Conservation (phyloP, 37 sponge, comb jelly and placozoan genomes). For the Bolinopsis microptera region DNA sequence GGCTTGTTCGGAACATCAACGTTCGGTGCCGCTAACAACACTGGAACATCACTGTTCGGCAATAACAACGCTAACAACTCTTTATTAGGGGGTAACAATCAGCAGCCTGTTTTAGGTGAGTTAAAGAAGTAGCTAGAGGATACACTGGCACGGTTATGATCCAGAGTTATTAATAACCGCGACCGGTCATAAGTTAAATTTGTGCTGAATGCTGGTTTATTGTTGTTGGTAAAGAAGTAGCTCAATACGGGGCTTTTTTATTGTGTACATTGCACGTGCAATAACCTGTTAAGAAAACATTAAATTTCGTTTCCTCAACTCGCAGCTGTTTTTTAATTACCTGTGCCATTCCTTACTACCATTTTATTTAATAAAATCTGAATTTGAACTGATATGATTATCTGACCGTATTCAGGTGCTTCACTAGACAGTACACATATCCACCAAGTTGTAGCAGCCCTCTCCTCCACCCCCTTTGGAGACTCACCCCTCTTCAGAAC, state of each 20-base stretch:
- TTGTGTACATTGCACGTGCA: too few species aligned
- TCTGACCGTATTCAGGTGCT: conserved; percentile 10
- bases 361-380: neutral
- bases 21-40: conserved; percentile 24
- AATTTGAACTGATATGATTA: neutral
- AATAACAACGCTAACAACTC: neutral
- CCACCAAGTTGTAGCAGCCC: conserved; percentile 55
- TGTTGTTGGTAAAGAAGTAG: too few species aligned
- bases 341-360: too few species aligned
- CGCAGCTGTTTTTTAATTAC: too few species aligned
- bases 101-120: conserved; percentile 44
- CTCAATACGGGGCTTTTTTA: too few species aligned
- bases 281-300: too few species aligned
- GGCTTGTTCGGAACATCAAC: neutral
- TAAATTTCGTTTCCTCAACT: too few species aligned
- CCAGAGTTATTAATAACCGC: too few species aligned
- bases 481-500: conserved; percentile 63
- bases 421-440: conserved; percentile 63
- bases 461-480: conserved; percentile 60
- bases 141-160: too few species aligned
- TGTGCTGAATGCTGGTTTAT: too few species aligned
- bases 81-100: neutral
- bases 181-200: too few species aligned
- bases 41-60: conserved; percentile 24
- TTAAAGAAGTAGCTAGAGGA: too few species aligned